Percentiles rank a stretch among this genome's conserved stretches.
phyloP scores from a whole-genome alignment of 1,140 invertebrate species.

The Ctenoplectra terminalis region DNA sequence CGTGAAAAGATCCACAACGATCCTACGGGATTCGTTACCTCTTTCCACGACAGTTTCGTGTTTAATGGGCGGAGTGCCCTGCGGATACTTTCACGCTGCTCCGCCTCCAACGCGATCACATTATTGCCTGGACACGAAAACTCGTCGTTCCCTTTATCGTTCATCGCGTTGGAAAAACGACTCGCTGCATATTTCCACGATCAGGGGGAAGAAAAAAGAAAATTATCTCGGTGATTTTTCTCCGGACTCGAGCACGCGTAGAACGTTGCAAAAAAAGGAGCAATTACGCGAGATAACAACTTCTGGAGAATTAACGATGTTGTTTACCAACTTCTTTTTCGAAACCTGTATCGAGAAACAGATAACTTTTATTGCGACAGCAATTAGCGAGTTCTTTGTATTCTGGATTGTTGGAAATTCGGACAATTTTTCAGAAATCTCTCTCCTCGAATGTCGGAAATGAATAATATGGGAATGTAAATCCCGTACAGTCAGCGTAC shows the following conservation, averaged over 20 bases:
- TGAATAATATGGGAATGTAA: too few species aligned
- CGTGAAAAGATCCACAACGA: slow-evolving; percentile 30
- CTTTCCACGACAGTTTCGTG: slow-evolving; percentile 59
- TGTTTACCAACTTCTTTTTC: slow-evolving; percentile 43
- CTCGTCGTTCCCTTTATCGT: slow-evolving; percentile 23
- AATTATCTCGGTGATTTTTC: slow-evolving; percentile 20
- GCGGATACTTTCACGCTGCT: slow-evolving; percentile 55
- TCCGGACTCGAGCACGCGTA: neutral
- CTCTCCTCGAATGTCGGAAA: neutral
- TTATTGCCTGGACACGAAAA: slow-evolving; percentile 52
- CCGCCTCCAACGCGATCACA: slow-evolving; percentile 58
- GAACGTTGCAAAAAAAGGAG: neutral
- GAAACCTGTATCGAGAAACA: neutral
- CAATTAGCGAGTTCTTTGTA: neutral
- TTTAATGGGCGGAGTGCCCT: slow-evolving; percentile 68
- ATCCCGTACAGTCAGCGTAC: neutral
- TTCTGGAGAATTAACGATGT: slow-evolving; percentile 34
- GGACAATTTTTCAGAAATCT: neutral
- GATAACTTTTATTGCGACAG: neutral
- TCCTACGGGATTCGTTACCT: slow-evolving; percentile 51
- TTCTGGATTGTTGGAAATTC: neutral
- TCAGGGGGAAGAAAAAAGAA: neutral
- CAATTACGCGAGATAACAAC: slow-evolving; percentile 16
- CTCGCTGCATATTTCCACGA: neutral
- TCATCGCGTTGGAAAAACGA: slow-evolving; percentile 32